These are phyloP conservation scores for Apostichopus californicus DNA, from an alignment of 35 echinoderm and acorn worm genomes.

Conservation along the genomic window DNA sequence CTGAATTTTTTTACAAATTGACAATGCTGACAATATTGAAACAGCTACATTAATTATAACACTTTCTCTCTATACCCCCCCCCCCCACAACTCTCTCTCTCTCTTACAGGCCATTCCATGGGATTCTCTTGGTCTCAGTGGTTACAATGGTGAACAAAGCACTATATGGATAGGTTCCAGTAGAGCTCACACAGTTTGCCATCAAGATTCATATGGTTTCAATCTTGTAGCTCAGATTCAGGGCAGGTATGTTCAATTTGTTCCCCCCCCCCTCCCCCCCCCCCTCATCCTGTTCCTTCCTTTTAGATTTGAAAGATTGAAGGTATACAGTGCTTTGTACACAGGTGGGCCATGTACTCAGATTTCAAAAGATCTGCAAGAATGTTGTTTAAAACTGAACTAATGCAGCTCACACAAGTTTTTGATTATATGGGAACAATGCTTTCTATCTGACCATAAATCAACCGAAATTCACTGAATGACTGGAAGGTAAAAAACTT, in stretches of 20 bases:
- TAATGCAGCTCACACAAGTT: no score
- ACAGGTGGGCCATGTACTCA: no score
- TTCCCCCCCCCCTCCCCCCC: background rate
- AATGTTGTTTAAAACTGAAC: no score
- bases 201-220: slow-evolving; percentile 94
- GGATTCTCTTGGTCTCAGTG: slow-evolving; percentile 70
- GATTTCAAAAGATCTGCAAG: no score
- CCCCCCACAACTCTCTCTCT: background rate
- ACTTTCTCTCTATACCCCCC: background rate
- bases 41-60: background rate
- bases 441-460: no score
- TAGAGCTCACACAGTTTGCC: slow-evolving; percentile 84
- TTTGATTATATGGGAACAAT: no score
- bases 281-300: background rate
- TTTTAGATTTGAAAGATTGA: background rate
- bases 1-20: no score
- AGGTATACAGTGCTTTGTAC: no score
- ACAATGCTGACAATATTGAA: no score
- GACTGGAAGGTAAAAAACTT: no score
- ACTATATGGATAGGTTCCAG: slow-evolving; percentile 91
- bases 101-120: slow-evolving; percentile 71
- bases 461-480: no score
- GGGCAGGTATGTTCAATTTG: slow-evolving; percentile 65
- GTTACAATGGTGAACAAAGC: slow-evolving; percentile 72
- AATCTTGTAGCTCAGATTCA: slow-evolving; percentile 92